Evolutionary conservation across 2,888 invertebrate species (phyloP).

Genomic region (Timema podura): DNA sequence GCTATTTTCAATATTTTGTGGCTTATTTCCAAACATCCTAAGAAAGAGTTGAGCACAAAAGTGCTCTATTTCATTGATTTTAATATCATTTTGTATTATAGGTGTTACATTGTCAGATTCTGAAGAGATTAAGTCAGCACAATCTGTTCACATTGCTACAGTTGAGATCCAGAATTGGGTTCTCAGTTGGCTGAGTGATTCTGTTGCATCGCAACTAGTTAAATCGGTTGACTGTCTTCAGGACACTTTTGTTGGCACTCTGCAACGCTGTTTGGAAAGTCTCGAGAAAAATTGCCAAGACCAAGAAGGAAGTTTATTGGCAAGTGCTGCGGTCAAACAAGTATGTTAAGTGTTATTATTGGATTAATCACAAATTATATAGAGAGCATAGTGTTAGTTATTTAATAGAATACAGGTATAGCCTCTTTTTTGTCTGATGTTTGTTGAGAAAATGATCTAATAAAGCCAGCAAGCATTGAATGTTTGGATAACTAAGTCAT

Average conservation of each 20-base stretch:
- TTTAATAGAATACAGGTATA: no score
- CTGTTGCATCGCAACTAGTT: constrained; percentile 72
- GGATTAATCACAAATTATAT: no score
- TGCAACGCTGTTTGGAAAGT: constrained; percentile 69
- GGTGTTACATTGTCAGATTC: constrained; percentile 4
- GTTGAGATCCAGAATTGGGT: constrained; percentile 74
- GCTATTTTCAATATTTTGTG: not conserved
- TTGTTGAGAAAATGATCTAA: no score
- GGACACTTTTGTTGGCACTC: constrained; percentile 77
- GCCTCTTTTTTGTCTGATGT: no score
- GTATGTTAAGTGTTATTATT: constrained; percentile 42
- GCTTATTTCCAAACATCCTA: not conserved
- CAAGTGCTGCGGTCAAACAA: constrained; percentile 71
- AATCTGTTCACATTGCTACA: constrained; percentile 57
- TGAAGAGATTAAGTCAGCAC: constrained; percentile 32
- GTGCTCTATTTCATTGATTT: not conserved
- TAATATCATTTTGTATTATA: not conserved
- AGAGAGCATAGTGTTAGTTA: no score
- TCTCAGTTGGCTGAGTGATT: constrained; percentile 66
- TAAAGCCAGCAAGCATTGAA: no score
- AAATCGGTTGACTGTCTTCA: constrained; percentile 76
- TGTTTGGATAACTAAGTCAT: no score
- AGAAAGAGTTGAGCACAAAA: not conserved
- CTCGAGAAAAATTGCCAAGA: constrained; percentile 56
- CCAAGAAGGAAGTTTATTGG: constrained; percentile 52